A percentile compares a stretch with the other conserved stretches of the same genome.
Conservation (phyloP, 2,888 invertebrate species). For the Stenolophus ochropezus region DNA sequence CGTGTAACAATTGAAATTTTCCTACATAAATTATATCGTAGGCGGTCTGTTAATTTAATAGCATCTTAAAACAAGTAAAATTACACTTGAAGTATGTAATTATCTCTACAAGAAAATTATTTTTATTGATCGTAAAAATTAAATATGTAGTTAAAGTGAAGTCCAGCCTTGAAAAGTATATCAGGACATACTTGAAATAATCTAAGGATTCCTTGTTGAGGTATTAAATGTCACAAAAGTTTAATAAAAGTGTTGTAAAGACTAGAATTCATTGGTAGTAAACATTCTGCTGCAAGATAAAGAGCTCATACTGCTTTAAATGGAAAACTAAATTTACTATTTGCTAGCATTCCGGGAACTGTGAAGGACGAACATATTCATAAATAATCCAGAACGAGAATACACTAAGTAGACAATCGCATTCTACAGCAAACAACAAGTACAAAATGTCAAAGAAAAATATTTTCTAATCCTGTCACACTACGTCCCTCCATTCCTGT, state of each 20-base stretch:
- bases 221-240: slow-evolving; percentile 48
- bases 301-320: slow-evolving; percentile 4
- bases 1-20: neutral
- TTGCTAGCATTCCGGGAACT: neutral
- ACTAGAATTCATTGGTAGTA: slow-evolving; percentile 44
- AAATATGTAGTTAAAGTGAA: slow-evolving; percentile 27
- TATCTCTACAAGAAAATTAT: slow-evolving; percentile 36
- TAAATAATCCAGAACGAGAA: neutral
- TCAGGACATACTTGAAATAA: slow-evolving; percentile 48
- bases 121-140: slow-evolving; percentile 44
- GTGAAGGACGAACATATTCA: neutral
- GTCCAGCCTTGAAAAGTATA: slow-evolving; percentile 41
- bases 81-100: slow-evolving; percentile 29
- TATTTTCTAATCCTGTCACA: too few species aligned
- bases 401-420: too few species aligned
- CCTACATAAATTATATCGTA: slow-evolving; percentile 14
- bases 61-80: slow-evolving; percentile 22
- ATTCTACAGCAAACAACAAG: too few species aligned
- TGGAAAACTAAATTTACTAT: slow-evolving; percentile 1
- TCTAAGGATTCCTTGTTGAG: slow-evolving; percentile 43
- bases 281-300: slow-evolving; percentile 30
- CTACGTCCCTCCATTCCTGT: too few species aligned
- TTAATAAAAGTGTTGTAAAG: slow-evolving; percentile 46
- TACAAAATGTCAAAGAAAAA: too few species aligned
- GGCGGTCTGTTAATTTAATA: slow-evolving; percentile 14